Base-by-base conservation (phyloP, 2,113 vertebrate species). In the Paracanthobrama guichenoti region DNA sequence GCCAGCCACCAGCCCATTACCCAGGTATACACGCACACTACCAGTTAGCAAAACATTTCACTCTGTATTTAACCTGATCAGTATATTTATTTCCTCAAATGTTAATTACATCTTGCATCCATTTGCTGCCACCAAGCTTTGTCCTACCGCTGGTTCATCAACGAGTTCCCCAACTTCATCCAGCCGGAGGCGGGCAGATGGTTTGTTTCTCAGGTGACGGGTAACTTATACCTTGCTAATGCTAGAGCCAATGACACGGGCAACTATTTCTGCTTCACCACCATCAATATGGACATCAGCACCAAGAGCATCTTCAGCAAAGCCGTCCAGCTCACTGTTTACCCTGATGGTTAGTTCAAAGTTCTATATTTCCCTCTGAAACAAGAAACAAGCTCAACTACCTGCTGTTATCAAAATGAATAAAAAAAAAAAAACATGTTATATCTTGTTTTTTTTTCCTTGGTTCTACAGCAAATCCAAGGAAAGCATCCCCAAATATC, bases 271-370 rank as follows among this genome's bases (percentile, higher is more conserved):
- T 99, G 98, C 89, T 95, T 99, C 77, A 96, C 97, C 86, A 99
- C 97, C 3, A 97, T 96, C 90, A 96, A 96, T 93, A 94, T 98
- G 67, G 96, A 98, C 77, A 96, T 97, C 89, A 97, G 95, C 91
- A 98, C 96, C 87, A 99, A 97, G 92, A 99, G 97, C 0, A 97
- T 97, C 80, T 99, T 98, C 93, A 99, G 97, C 95, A 97, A 95
- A 83, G 94, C 95, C 22, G 95, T 95, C 75, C 95, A 93, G 84
- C 96, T 99, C 88, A 96, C 93, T 28, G 94, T 99, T 20, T 88
- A 94, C 0, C 91, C 96, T 0, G 96, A 97, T 46, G 97, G 98
- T 99, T 90, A 85, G 95, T 85, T 66, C 55, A 79, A 74, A 28
- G 55, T 14, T 35, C 31, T 22, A 28, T 28, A 46, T 28, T 46